A percentile compares a stretch with the other conserved stretches of the same genome.
Evolutionary conservation across 1,140 invertebrate species (phyloP).

Genomic region (Cardiocondyla obscurior): DNA sequence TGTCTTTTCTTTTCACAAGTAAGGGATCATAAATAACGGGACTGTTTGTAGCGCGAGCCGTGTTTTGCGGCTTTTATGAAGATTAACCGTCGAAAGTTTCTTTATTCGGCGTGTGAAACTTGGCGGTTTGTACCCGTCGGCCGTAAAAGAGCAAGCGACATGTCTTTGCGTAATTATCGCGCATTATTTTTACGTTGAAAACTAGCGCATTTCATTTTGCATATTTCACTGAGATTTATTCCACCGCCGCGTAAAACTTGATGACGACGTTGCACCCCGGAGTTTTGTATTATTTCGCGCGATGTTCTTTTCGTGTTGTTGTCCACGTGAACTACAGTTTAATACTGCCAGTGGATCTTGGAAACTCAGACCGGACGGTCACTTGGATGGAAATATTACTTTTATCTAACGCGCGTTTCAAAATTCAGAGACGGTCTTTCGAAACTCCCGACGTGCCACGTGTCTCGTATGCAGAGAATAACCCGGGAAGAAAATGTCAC

Average conservation of each 20-base stretch:
- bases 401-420: not conserved
- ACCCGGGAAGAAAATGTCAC: not conserved
- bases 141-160: not conserved
- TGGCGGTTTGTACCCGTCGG: not conserved
- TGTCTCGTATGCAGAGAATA: not conserved
- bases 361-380: not conserved
- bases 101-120: not conserved
- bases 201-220: not conserved
- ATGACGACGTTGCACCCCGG: not conserved
- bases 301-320: conserved; percentile 3
- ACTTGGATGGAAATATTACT: not conserved
- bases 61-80: not conserved
- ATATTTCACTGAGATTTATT: conserved; percentile 37
- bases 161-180: conserved; percentile 21
- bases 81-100: conserved; percentile 1
- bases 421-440: not conserved
- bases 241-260: not conserved
- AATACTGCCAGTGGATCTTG: not conserved
- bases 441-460: not conserved
- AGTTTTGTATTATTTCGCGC: conserved; percentile 26
- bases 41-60: not conserved
- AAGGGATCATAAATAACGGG: not conserved
- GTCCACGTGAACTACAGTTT: not conserved
- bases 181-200: conserved; percentile 8
- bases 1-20: not conserved